These are phyloP conservation scores for Pogonocichla stellata DNA, from an alignment of 2,113 vertebrate species.

Conservation along the genomic window DNA sequence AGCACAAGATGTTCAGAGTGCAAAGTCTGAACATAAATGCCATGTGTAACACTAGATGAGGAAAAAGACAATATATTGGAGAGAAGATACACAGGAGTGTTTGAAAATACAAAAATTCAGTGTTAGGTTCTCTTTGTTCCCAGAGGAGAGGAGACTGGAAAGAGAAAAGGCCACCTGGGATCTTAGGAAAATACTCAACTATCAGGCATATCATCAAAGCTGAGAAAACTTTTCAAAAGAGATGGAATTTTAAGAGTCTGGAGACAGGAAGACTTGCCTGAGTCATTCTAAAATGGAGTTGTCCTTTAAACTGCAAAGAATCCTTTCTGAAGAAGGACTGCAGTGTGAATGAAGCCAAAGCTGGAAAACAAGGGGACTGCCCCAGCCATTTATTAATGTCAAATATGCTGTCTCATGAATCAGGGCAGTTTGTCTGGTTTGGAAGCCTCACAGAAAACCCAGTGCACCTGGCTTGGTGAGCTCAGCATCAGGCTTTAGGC, in stretches of 20 bases:
- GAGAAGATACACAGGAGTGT: neutral
- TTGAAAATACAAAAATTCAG: neutral
- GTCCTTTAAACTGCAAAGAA: constrained; percentile 66
- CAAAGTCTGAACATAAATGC: neutral
- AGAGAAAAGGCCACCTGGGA: neutral
- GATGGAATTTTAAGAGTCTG: neutral
- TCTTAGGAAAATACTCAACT: neutral
- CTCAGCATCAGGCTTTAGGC: constrained; percentile 22
- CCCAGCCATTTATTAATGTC: constrained; percentile 75
- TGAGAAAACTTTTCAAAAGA: constrained; percentile 1
- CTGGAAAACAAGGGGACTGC: constrained; percentile 56
- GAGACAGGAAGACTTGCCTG: neutral
- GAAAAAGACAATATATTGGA: neutral
- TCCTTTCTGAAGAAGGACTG: constrained; percentile 64
- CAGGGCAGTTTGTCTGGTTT: constrained; percentile 59
- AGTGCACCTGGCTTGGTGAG: constrained; percentile 65
- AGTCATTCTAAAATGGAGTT: constrained; percentile 46
- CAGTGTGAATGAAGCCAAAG: constrained; percentile 71
- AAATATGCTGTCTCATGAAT: constrained; percentile 69
- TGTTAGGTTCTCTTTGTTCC: neutral
- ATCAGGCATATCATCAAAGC: neutral
- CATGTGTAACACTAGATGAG: neutral
- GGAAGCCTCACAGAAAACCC: constrained; percentile 65
- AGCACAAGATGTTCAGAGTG: neutral
- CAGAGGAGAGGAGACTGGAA: neutral